phyloP scores from a whole-genome alignment of 2,113 vertebrate genomes.

The Plectropomus leopardus region DNA sequence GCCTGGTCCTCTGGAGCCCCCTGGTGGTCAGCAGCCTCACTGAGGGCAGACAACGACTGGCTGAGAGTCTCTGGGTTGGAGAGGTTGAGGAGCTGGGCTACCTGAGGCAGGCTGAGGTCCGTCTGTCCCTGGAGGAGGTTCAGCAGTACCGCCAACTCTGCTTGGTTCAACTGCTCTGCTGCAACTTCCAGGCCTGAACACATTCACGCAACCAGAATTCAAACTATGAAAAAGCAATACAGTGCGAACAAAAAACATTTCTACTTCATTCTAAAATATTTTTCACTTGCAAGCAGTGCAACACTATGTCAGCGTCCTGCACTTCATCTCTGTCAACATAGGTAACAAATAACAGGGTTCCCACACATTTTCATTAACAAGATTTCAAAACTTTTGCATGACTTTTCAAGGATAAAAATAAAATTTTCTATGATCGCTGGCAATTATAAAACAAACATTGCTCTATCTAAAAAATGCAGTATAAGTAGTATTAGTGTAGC shows the following conservation, averaged over 20 bases:
- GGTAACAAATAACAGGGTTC: background rate
- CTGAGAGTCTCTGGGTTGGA: conserved; percentile 93
- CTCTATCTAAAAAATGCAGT: no score
- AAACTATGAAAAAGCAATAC: background rate
- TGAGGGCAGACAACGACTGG: conserved; percentile 92
- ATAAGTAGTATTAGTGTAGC: no score
- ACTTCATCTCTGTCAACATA: background rate
- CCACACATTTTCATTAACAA: no score
- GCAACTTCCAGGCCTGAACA: conserved; percentile 90
- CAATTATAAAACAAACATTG: no score
- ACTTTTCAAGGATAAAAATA: no score
- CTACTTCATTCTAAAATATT: background rate
- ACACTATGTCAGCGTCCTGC: background rate
- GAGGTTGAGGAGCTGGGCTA: conserved; percentile 94
- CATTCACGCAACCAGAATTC: conserved; percentile 13
- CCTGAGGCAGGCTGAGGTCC: conserved; percentile 93
- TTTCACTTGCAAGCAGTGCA: background rate
- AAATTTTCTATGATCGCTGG: no score
- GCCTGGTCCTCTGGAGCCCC: conserved; percentile 82
- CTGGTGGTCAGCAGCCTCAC: conserved; percentile 88
- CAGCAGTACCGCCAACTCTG: conserved; percentile 93
- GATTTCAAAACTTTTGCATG: no score
- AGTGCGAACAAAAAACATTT: background rate
- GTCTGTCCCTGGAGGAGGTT: conserved; percentile 98
- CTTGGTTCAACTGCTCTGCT: conserved; percentile 97